Base-by-base conservation (phyloP, 2,888 invertebrate genomes). In the Latheticus oryzae region DNA sequence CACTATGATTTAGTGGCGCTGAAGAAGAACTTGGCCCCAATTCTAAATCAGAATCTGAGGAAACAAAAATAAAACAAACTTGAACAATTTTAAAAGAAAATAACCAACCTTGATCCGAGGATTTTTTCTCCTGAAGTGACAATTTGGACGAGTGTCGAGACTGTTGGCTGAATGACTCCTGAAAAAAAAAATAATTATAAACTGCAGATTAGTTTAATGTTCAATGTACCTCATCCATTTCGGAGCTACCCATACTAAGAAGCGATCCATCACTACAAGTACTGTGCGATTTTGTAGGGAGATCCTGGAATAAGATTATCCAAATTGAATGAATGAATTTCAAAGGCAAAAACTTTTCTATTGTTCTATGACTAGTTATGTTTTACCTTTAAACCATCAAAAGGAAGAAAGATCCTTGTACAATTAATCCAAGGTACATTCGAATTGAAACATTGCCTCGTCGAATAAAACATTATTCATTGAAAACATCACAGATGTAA, bases 161-260 rank as follows among this genome's bases (percentile, higher is more conserved):
- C 61, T 77, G 77, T 42, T 75, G 76, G 16, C 77, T 79, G 62
- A 75, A 76, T 1, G 79, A 80, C 66, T 80, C 80, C 80, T 80
- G 63, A 13, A 71, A 73, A 43, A 33, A 11, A 28, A 30, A n/a
- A 32, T 50, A 62, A 26, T 7, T 19, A 50, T n/a, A 28, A 52
- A 52, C 5, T 15, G 5, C 23, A 8, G 56, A 72, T 33, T 13
- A 13, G 13, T 33, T 32, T 15, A 33, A 13, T 24, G 9, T 28
- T 2, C 12, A 12, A 28, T 9, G 71, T 74, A 82, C 82, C 75
- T 88, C 88, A 69, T 90, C 89, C 80, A 87, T 87, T 78, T 89
- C 89, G 11, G 88, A 89, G 76, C 89, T 89, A 68, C 87, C 90
- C 81, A 91, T 89, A 79, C 91, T 92, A 78, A 90, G 85, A 68